Conservation (phyloP, 2,797 vertebrate genomes). For the Mareca strepera region DNA sequence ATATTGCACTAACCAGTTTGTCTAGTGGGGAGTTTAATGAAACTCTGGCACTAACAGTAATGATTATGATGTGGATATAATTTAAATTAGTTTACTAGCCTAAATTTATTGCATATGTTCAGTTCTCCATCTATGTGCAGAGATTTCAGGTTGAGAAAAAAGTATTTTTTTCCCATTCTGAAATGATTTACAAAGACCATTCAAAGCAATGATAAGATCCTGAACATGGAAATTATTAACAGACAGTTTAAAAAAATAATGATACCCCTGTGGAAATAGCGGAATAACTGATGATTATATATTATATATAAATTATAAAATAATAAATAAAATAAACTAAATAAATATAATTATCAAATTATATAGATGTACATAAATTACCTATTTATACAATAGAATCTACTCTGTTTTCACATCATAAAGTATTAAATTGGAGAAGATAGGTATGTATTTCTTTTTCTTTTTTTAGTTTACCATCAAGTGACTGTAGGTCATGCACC, state of each 20-base stretch:
- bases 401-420: background rate
- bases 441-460: fast-evolving
- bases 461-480: background rate
- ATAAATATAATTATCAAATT: too few relatives aligned
- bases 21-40: background rate
- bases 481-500: background rate
- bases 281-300: background rate
- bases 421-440: background rate
- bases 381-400: background rate
- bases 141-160: background rate
- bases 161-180: background rate
- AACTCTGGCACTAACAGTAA: background rate
- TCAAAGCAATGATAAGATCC: background rate
- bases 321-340: too few relatives aligned
- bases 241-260: background rate
- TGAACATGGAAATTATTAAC: background rate
- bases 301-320: too few relatives aligned
- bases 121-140: background rate
- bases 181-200: background rate
- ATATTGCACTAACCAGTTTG: background rate
- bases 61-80: background rate
- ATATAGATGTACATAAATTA: background rate
- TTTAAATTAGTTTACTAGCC: background rate
- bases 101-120: background rate
- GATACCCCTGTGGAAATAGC: background rate